Evolutionary conservation across 2,888 invertebrate species (phyloP).

Genomic region (Agelastica alni): DNA sequence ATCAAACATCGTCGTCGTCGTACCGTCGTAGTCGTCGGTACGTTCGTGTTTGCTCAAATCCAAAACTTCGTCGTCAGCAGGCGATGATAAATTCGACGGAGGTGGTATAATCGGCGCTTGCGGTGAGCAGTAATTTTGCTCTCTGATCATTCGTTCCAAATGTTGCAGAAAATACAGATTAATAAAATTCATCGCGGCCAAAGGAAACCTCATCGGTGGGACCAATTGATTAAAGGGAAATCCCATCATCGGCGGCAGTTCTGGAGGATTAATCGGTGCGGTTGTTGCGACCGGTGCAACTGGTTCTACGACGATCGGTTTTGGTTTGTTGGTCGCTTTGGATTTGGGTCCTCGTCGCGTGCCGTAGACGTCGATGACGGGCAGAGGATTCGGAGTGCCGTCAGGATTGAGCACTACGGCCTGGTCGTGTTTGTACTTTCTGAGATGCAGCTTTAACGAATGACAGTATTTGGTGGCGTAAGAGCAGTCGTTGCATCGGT

Average conservation of each 20-base stretch:
- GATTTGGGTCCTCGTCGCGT: slow-evolving; percentile 84
- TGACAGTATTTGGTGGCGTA: slow-evolving; percentile 99
- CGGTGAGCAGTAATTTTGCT: slow-evolving; percentile 45
- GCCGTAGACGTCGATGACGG: slow-evolving; percentile 90
- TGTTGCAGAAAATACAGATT: slow-evolving; percentile 19
- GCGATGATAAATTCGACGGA: no score
- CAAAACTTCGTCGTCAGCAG: no score
- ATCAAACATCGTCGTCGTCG: slow-evolving; percentile 43
- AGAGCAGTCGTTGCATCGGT: slow-evolving; percentile 88
- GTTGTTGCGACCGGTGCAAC: no score
- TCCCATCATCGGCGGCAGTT: slow-evolving; percentile 37
- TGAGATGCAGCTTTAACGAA: slow-evolving; percentile 90
- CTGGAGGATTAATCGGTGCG: no score
- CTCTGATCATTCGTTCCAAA: slow-evolving; percentile 18
- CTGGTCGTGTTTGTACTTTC: slow-evolving; percentile 89
- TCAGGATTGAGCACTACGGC: slow-evolving; percentile 89
- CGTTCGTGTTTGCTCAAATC: no score
- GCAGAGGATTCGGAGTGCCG: slow-evolving; percentile 84
- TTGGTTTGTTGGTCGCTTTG: slow-evolving; percentile 34
- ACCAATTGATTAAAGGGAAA: no score
- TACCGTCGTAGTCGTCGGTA: slow-evolving; percentile 60
- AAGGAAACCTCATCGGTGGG: no score
- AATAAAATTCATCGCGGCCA: slow-evolving; percentile 29
- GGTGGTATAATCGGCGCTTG: no score
- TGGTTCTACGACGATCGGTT: slow-evolving; percentile 21